phyloP scores from a whole-genome alignment of 2,888 invertebrate genomes.

The Galeopsomyia nigrocyanea region DNA sequence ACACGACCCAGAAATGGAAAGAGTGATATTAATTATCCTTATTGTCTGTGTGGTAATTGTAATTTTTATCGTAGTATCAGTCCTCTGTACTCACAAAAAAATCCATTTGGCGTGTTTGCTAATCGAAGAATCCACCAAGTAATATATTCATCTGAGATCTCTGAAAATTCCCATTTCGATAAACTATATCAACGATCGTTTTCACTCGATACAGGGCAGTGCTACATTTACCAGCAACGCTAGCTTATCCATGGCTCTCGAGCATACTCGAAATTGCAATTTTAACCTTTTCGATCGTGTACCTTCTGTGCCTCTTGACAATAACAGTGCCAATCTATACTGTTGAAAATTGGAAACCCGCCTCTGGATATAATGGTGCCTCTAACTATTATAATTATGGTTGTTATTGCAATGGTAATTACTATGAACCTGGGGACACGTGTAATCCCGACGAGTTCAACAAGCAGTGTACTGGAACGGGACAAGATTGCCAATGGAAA shows the following conservation, averaged over 20 bases:
- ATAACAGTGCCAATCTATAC: slow-evolving; percentile 77
- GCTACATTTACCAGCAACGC: slow-evolving; percentile 83
- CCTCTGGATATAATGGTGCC: no score
- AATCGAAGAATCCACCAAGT: slow-evolving; percentile 92
- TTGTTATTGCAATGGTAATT: slow-evolving; percentile 67
- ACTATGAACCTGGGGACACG: slow-evolving; percentile 68
- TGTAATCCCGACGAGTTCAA: slow-evolving; percentile 75
- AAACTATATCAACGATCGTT: slow-evolving; percentile 23
- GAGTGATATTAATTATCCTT: slow-evolving; percentile 78
- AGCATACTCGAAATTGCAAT: slow-evolving; percentile 85
- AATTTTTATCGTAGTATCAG: slow-evolving; percentile 79
- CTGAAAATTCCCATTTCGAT: slow-evolving; percentile 15
- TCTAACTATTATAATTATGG: slow-evolving; percentile 67
- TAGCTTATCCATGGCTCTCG: slow-evolving; percentile 92
- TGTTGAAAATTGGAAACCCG: slow-evolving; percentile 68
- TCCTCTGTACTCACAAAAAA: slow-evolving; percentile 76
- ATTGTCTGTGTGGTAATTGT: slow-evolving; percentile 76
- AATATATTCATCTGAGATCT: slow-evolving; percentile 65
- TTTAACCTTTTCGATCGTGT: slow-evolving; percentile 78
- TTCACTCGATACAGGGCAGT: slow-evolving; percentile 82
- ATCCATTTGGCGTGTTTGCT: slow-evolving; percentile 91
- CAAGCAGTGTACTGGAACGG: slow-evolving; percentile 66
- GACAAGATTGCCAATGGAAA: slow-evolving; percentile 61
- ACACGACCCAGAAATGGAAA: slow-evolving; percentile 69
- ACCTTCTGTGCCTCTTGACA: slow-evolving; percentile 80